These are phyloP conservation scores for Stratiomys singularior DNA, from an alignment of 2,888 invertebrate species.

Conservation along the genomic window DNA sequence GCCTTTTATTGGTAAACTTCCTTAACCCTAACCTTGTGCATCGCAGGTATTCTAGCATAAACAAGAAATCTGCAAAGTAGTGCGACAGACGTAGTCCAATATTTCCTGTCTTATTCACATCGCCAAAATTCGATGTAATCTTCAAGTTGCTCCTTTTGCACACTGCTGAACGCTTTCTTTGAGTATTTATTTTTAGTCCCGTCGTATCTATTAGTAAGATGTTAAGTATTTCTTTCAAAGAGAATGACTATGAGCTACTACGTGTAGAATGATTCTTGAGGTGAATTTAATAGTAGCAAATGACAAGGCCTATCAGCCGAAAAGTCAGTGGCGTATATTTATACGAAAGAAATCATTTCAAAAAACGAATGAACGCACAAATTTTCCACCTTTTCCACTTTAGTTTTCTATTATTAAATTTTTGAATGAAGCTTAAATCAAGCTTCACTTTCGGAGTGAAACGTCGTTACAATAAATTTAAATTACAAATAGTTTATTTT, in stretches of 20 bases:
- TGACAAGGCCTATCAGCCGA: not conserved
- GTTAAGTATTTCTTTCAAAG: conserved; percentile 28
- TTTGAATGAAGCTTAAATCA: too few relatives aligned
- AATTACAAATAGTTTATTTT: too few relatives aligned
- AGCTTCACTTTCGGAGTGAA: too few relatives aligned
- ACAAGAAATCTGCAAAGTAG: conserved; percentile 10
- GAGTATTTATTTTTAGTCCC: conserved; percentile 24
- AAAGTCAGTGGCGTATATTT: conserved; percentile 25
- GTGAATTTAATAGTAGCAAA: not conserved
- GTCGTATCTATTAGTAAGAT: conserved; percentile 36
- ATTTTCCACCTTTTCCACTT: too few relatives aligned
- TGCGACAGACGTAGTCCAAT: not conserved
- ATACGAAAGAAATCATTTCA: not conserved
- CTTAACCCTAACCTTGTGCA: conserved; percentile 22
- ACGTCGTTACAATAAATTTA: too few relatives aligned
- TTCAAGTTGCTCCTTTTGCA: conserved; percentile 16
- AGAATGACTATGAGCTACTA: not conserved
- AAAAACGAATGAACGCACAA: too few relatives aligned
- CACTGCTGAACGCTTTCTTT: conserved; percentile 23
- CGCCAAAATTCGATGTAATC: not conserved
- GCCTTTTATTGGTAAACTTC: not conserved
- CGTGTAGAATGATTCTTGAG: not conserved
- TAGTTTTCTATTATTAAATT: too few relatives aligned
- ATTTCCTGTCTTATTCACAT: not conserved
- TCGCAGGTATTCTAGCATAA: not conserved